These are phyloP conservation scores for Plagodis pulveraria DNA, from an alignment of 2,888 invertebrate species.

Conservation along the genomic window DNA sequence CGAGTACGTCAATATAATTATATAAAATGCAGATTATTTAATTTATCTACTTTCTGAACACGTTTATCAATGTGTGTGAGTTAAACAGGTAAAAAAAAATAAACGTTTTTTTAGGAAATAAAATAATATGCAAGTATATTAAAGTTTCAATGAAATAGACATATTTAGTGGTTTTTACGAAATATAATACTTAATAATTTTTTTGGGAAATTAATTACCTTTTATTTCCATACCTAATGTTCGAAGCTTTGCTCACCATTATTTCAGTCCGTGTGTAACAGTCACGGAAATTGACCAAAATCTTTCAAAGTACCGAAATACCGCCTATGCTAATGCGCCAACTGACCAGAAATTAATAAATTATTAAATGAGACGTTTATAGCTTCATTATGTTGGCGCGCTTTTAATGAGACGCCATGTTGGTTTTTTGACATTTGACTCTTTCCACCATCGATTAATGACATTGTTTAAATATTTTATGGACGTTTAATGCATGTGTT, in stretches of 20 bases:
- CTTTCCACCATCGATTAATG: constrained; percentile 29
- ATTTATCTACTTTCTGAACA: no score
- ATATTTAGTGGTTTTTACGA: no score
- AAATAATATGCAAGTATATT: no score
- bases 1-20: no score
- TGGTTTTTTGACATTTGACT: constrained; percentile 45
- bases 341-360: constrained; percentile 41
- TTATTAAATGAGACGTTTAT: constrained; percentile 54
- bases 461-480: constrained; percentile 19
- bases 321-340: constrained; percentile 33
- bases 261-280: constrained; percentile 7
- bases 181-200: no score
- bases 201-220: no score
- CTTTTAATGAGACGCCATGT: constrained; percentile 45
- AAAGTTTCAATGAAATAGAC: no score
- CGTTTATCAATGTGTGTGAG: no score
- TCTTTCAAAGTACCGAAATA: constrained; percentile 21
- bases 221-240: not conserved
- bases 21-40: no score
- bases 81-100: no score
- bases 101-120: no score
- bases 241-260: not conserved
- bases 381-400: constrained; percentile 54
- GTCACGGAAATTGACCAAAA: constrained; percentile 12
- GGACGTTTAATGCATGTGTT: constrained; percentile 3